A percentile compares a stretch with the other conserved stretches of the same genome.
Conservation (phyloP, 2,113 vertebrate species). For the Epinephelus cyanopodus region DNA sequence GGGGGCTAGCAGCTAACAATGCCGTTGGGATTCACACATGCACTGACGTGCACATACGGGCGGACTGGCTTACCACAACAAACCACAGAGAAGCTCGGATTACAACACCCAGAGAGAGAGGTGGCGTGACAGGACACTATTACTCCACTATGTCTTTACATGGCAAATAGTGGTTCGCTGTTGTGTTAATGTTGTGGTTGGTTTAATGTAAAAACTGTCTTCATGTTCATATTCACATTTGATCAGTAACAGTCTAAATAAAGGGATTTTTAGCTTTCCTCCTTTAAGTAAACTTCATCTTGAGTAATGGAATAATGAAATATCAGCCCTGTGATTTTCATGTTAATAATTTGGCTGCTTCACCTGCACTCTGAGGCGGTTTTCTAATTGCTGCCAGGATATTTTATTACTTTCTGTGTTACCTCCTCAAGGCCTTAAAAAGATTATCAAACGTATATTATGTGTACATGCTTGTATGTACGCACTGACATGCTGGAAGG, state of each 20-base stretch:
- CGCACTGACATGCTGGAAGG: conserved; percentile 22
- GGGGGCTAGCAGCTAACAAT: too few species aligned
- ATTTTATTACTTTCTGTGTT: conserved; percentile 1
- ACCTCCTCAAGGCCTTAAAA: conserved; percentile 13
- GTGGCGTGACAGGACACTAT: too few species aligned
- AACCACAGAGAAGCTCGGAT: too few species aligned
- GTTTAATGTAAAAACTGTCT: background rate
- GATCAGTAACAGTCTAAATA: background rate
- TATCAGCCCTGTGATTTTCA: background rate
- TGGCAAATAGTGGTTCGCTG: too few species aligned
- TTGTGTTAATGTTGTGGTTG: background rate
- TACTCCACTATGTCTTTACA: too few species aligned
- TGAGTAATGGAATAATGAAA: background rate
- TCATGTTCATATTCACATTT: background rate
- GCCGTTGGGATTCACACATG: too few species aligned
- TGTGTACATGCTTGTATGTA: conserved; percentile 21
- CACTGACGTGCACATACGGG: too few species aligned
- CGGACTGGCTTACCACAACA: too few species aligned
- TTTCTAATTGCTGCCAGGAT: conserved; percentile 22
- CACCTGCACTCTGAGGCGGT: background rate
- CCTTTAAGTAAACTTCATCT: background rate
- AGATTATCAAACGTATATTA: background rate
- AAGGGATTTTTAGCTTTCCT: background rate
- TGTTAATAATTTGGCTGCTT: background rate
- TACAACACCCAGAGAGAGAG: too few species aligned